A percentile compares a stretch with the other conserved stretches of the same genome.
phyloP scores from a whole-genome alignment of 2,888 invertebrate genomes.

The Rotaria macrura region DNA sequence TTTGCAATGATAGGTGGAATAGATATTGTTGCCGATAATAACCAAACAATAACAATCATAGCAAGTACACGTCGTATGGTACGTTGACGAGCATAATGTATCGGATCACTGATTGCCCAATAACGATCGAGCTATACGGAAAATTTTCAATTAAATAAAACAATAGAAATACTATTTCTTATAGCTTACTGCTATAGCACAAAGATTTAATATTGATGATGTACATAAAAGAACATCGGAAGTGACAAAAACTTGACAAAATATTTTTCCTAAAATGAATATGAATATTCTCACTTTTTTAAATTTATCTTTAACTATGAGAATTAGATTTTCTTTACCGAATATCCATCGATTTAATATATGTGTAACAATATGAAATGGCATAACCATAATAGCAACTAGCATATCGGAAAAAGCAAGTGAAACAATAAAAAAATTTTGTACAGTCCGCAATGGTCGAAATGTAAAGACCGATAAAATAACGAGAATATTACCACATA shows the following conservation, averaged over 20 bases:
- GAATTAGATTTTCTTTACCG: not conserved
- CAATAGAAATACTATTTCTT: no score
- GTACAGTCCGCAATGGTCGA: constrained; percentile 32
- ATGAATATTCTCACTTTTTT: not conserved
- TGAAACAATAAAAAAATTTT: constrained; percentile 33
- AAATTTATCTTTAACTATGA: no score
- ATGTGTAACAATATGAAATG: constrained; percentile 32
- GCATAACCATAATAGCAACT: constrained; percentile 33
- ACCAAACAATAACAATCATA: constrained; percentile 31
- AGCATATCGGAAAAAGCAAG: constrained; percentile 30
- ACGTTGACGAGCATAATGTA: constrained; percentile 31
- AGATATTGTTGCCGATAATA: constrained; percentile 27
- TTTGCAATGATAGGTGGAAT: constrained; percentile 23
- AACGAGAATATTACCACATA: constrained; percentile 33
- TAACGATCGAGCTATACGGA: constrained; percentile 27
- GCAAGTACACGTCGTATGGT: constrained; percentile 25
- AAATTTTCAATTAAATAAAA: no score
- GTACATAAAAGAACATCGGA: constrained; percentile 33
- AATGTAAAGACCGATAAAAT: constrained; percentile 32
- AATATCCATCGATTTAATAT: constrained; percentile 28
- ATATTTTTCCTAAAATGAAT: not conserved
- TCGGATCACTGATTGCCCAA: constrained; percentile 34
- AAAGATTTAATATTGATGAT: constrained; percentile 32
- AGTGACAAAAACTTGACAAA: constrained; percentile 32
- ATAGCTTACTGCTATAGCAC: constrained; percentile 26